phyloP scores from a whole-genome alignment of 2,113 vertebrate genomes.

The Nothobranchius kuhntae region DNA sequence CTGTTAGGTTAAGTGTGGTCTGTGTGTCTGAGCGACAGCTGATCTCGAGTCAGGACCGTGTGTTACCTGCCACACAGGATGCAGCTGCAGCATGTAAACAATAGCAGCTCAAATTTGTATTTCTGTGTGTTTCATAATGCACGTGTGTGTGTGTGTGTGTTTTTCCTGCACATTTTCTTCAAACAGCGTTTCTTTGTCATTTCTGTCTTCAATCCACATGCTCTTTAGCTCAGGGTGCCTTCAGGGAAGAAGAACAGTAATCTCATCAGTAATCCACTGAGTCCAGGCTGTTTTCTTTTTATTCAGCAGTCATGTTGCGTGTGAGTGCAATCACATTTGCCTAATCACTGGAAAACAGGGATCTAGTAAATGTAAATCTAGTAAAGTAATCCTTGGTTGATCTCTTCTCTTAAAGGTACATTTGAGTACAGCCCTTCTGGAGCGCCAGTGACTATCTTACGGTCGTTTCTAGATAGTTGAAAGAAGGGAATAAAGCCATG shows the following conservation, averaged over 20 bases:
- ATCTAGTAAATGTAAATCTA: conserved; percentile 1
- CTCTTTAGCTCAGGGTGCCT: conserved; percentile 33
- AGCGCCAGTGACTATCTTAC: conserved; percentile 12
- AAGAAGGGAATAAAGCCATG: neutral
- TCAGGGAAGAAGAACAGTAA: conserved; percentile 38
- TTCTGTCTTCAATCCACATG: conserved; percentile 36
- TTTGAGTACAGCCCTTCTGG: neutral
- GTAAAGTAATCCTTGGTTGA: conserved; percentile 13
- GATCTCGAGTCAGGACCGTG: conserved; percentile 19
- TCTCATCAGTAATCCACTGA: conserved; percentile 58
- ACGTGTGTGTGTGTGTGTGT: conserved; percentile 23
- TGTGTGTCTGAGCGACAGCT: conserved; percentile 21
- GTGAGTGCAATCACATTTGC: conserved; percentile 32
- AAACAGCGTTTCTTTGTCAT: conserved; percentile 52
- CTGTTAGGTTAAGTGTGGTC: conserved; percentile 27
- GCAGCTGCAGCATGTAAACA: conserved; percentile 69
- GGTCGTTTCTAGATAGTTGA: conserved; percentile 5
- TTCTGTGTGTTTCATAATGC: neutral
- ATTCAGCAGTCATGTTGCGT: conserved; percentile 9
- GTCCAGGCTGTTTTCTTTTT: neutral
- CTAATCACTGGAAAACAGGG: conserved; percentile 40
- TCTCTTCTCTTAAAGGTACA: conserved; percentile 4
- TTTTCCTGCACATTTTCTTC: conserved; percentile 31
- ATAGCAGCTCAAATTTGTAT: conserved; percentile 19
- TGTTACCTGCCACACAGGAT: conserved; percentile 68